Base-by-base conservation (phyloP, 2,797 vertebrate genomes). In the Danio tinwini region DNA sequence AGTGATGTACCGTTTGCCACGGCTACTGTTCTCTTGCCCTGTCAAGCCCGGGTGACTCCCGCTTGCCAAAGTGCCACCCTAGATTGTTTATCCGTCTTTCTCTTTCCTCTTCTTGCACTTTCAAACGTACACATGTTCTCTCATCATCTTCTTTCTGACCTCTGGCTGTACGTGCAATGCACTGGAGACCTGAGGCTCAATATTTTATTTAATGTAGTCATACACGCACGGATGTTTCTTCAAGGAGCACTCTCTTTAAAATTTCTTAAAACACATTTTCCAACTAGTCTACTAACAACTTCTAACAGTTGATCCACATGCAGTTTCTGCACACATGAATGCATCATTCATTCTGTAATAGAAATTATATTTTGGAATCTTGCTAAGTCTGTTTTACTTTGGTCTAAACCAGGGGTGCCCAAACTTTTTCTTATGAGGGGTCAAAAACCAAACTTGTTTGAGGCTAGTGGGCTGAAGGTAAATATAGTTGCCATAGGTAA, bases 151-250 rank as follows among this genome's bases (percentile, higher is more conserved):
- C 78, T 49, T 72, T 71, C 71, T 75, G 68, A 69, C 85, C 84
- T 85, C 85, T 86, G 83, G 83, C 61, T 83, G 73, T 87, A 85
- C 81, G 87, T 87, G 90, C 87, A 89, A 89, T 90, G 89, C 86
- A 74, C 84, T 40, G 76, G 88, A 87, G 88, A 90, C 88, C 70
- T 58, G 72, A 86, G 87, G 90, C 88, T 90, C 91, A 92, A 91
- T 92, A 88, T 90, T 93, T 93, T 90, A 92, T 92, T 93, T 90
- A 93, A 90, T 82, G 82, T 81, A 68, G 85, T 84, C 84, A 86
- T 85, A 86, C 84, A 89, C 58, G 78, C 87, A 90, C 83, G 71
- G 67, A 62, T 74, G 56, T 63, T 74, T 62, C 13, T 10, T 44
- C 5, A 76, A 42, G 10, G 11, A n/a, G 6, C 21, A 39, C 21